Base-by-base conservation (phyloP, 2,888 invertebrate genomes). In the Xiphydria camelus region DNA sequence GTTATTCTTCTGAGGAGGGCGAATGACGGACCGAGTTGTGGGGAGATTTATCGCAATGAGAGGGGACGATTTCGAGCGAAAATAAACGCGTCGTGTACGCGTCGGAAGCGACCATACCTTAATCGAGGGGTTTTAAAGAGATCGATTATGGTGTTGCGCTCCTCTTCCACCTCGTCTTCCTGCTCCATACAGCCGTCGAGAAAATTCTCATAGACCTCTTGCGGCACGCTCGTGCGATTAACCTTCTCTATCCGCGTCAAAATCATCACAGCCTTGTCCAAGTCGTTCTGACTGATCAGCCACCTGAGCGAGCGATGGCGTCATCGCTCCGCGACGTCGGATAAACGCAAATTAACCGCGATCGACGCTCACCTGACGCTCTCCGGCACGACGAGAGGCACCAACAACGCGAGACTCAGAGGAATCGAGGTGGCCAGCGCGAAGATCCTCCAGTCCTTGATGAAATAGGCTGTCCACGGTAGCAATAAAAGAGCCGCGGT, bases 391-490 rank as follows among this genome's bases (percentile, higher is more conserved):
- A 77, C 45, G 7, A 73, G 70, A 0, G 79, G 79, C 14, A 73
- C 73, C 1, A 65, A 49, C 1, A 78, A 22, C 0, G 74, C 76
- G 0, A 74, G 10, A 15, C 76, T 53, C 66, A 79, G 75, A 0
- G 80, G 80, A 31, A 77, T 44, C 0, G 79, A 76, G 0, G 80
- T 80, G 33, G 66, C 66, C 65, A 77, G 68, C 6, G 78, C 62
- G 44, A 80, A 73, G n/a, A 51, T 64, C 49, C 75, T 63, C 80
- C 80, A 80, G 62, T 79, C 73, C 0, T 64, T 56, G 25, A 79
- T 53, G 75, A 77, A 76, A 15, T 78, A 61, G 2, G 80, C 80
- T 45, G 80, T 57, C 80, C 80, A 80, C 0, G 80, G 79, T 50
- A 80, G 63, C 1, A 65, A 47, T 42, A 80, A 58, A 49, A 77